phyloP scores from a whole-genome alignment of 2,797 vertebrate genomes.

The Coreius guichenoti region DNA sequence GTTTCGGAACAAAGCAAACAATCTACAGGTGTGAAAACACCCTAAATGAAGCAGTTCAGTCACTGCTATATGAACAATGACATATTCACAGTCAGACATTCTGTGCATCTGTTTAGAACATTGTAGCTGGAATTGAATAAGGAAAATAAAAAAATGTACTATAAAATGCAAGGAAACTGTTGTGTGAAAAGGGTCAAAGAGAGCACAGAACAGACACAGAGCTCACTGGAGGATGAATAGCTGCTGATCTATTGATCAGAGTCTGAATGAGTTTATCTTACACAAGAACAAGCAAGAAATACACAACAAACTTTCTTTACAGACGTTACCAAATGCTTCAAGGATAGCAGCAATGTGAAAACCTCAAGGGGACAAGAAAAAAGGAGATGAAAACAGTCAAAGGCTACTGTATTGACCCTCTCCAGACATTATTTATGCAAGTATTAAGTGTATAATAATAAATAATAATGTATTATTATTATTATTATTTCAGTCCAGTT shows the following conservation, averaged over 20 bases:
- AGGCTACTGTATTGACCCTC: not conserved
- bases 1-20: too few relatives aligned
- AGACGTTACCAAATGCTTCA: conserved; percentile 19
- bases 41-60: not conserved
- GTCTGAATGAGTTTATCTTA: conserved; percentile 33
- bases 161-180: conserved; percentile 21
- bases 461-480: too few relatives aligned
- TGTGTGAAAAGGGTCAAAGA: conserved; percentile 11
- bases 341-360: conserved; percentile 1
- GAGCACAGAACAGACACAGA: conserved; percentile 9
- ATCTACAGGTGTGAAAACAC: too few relatives aligned
- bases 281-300: conserved; percentile 42
- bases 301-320: conserved; percentile 1
- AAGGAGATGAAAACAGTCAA: not conserved
- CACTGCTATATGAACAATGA: not conserved
- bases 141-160: not conserved
- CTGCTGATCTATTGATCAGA: conserved; percentile 18
- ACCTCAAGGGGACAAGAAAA: not conserved
- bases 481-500: not conserved
- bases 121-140: not conserved
- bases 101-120: not conserved
- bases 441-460: not conserved
- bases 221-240: conserved; percentile 27
- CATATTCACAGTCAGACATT: not conserved
- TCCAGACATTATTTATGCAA: not conserved